A percentile compares a stretch with the other conserved stretches of the same genome.
Conservation (phyloP, 2,888 invertebrate genomes). For the Cheilosia pagana region DNA sequence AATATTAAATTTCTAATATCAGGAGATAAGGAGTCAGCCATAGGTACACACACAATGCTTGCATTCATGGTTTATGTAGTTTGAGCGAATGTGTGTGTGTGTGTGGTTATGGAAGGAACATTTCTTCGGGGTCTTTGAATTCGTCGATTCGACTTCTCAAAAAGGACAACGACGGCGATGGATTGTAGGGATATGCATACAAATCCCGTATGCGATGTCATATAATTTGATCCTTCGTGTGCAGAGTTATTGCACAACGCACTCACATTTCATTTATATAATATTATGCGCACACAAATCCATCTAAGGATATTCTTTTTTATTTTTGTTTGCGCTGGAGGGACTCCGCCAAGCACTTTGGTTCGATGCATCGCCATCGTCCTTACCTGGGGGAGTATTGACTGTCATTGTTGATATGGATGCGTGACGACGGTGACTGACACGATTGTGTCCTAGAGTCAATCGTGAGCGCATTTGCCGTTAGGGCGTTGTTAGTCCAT, state of each 20-base stretch:
- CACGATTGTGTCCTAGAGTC: conserved; percentile 50
- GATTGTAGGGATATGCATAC: conserved; percentile 27
- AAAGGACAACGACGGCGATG: conserved; percentile 36
- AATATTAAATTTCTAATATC: conserved; percentile 61
- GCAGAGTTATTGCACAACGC: conserved; percentile 39
- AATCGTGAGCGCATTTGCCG: conserved; percentile 34
- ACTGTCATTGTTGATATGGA: conserved; percentile 42
- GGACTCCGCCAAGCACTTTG: conserved; percentile 2
- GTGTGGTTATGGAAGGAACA: conserved; percentile 10
- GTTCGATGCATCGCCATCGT: conserved; percentile 13
- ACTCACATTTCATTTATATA: conserved; percentile 36
- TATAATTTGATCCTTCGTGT: conserved; percentile 52
- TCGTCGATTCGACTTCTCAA: conserved; percentile 33
- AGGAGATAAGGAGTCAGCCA: conserved; percentile 19
- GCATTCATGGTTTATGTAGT: neutral
- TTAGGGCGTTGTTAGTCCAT: neutral
- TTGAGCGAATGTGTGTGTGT: neutral
- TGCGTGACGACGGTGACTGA: conserved; percentile 47
- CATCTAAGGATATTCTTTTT: conserved; percentile 6
- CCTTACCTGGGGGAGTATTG: conserved; percentile 5
- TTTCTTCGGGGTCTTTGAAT: conserved; percentile 32
- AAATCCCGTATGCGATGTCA: neutral
- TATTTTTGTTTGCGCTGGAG: neutral
- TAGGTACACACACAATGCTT: conserved; percentile 28
- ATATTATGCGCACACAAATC: conserved; percentile 48